Evolutionary conservation across 2,113 vertebrate species (phyloP).

Genomic region (crab-eating macaque (Macaca fascicularis)): T2T-MFA8v1.1 NC_088395.1:106572001-106572500

Average conservation of each 20-base stretch:
- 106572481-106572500: too few relatives aligned
- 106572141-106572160: background rate
- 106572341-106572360: too few relatives aligned
- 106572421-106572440: too few relatives aligned
- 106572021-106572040: background rate
- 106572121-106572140: background rate
- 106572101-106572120: background rate
- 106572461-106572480: too few relatives aligned
- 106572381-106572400: too few relatives aligned
- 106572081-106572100: background rate
- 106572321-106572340: too few relatives aligned
- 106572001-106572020: background rate
- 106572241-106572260: background rate
- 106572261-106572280: background rate
- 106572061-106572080: background rate
- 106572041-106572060: background rate
- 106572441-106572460: too few relatives aligned
- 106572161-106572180: background rate
- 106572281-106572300: too few relatives aligned
- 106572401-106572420: too few relatives aligned
- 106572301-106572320: too few relatives aligned
- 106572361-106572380: too few relatives aligned
- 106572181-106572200: background rate
- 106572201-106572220: conserved; percentile 17
- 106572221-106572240: background rate